Conservation (phyloP, 1,140 invertebrate genomes). For the roundworm (Caenorhabditis elegans) region WBcel235 BX284604.4:7927001-7927500, state of each 20-base stretch:
- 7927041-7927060: background rate
- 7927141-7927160: background rate
- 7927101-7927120: conserved; percentile 8
- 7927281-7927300: background rate
- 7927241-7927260: background rate
- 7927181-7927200: background rate
- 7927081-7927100: background rate
- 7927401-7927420: too few relatives aligned
- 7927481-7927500: too few relatives aligned
- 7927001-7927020: conserved; percentile 14
- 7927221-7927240: background rate
- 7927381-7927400: too few relatives aligned
- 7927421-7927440: too few relatives aligned
- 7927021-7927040: conserved; percentile 1
- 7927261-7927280: background rate
- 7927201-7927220: background rate
- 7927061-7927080: too few relatives aligned
- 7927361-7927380: too few relatives aligned
- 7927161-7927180: background rate
- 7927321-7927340: background rate
- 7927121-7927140: background rate
- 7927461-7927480: too few relatives aligned
- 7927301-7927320: background rate
- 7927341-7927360: background rate
- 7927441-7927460: too few relatives aligned